Evolutionary conservation across 2,113 vertebrate species (phyloP).

Genomic region (Castor canadensis): DNA sequence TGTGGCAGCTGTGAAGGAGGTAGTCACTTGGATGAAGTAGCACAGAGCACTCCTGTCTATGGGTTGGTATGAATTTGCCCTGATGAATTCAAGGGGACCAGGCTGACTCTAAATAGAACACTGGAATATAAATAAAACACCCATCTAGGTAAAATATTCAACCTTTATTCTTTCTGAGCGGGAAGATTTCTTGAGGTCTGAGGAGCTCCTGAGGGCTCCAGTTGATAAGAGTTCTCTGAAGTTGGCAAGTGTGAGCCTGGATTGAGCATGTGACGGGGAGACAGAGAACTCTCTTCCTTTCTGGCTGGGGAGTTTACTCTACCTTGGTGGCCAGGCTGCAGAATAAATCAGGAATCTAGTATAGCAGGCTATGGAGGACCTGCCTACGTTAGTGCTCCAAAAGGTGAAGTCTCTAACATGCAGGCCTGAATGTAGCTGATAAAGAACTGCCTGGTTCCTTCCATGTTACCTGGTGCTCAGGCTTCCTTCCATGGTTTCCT

Average conservation of each 20-base stretch:
- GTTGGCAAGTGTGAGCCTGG: background rate
- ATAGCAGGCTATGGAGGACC: background rate
- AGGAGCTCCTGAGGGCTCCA: background rate
- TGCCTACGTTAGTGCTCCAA: background rate
- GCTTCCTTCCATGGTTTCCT: no score
- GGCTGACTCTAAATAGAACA: background rate
- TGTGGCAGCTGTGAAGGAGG: background rate
- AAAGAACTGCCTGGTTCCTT: background rate
- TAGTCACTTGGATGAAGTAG: background rate
- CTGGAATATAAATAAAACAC: background rate
- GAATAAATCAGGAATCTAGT: background rate
- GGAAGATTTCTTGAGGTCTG: background rate
- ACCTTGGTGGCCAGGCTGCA: fast-evolving
- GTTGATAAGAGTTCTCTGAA: background rate
- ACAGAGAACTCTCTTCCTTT: background rate
- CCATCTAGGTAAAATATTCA: background rate
- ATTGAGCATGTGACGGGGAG: background rate
- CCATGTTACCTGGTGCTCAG: background rate
- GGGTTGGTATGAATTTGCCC: background rate
- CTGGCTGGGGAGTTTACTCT: background rate
- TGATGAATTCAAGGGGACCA: background rate
- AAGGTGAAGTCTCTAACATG: background rate
- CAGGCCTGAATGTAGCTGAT: background rate
- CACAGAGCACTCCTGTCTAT: background rate
- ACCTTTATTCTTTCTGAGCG: background rate